phyloP scores from a whole-genome alignment of 2,888 invertebrate genomes.

The Leucophora obtusa region DNA sequence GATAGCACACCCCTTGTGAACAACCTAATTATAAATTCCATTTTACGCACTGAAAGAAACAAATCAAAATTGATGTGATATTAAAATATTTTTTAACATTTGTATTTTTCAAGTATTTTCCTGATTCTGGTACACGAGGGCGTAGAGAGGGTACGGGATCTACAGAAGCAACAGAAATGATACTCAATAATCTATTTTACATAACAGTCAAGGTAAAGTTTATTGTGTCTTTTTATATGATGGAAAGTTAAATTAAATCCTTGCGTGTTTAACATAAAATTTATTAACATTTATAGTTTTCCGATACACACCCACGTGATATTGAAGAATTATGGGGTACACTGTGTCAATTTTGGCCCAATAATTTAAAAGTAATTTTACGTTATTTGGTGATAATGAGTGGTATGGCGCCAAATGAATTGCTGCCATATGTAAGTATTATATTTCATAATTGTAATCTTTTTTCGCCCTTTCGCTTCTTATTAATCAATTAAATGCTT shows the following conservation, averaged over 20 bases:
- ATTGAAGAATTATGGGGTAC: slow-evolving; percentile 98
- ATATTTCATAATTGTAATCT: background rate
- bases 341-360: slow-evolving; percentile 96
- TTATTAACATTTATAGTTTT: slow-evolving; percentile 83
- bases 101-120: slow-evolving; percentile 80
- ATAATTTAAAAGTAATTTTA: slow-evolving; percentile 97
- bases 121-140: slow-evolving; percentile 83
- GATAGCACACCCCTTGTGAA: too few species aligned
- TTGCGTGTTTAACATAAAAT: background rate
- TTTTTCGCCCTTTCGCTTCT: too few species aligned
- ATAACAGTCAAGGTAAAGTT: slow-evolving; percentile 92
- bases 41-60: too few species aligned
- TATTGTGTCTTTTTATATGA: background rate
- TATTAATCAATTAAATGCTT: too few species aligned
- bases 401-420: slow-evolving; percentile 97
- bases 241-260: background rate
- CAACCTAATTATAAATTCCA: too few species aligned
- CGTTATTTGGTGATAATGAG: slow-evolving; percentile 97
- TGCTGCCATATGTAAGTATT: slow-evolving; percentile 91
- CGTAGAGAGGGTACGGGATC: slow-evolving; percentile 98
- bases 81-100: too few species aligned
- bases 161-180: slow-evolving; percentile 99
- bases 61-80: too few species aligned
- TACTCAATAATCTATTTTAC: slow-evolving; percentile 98
- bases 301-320: slow-evolving; percentile 96